Evolutionary conservation across 2,888 invertebrate genomes (phyloP).

Genomic region (Chorisops tibialis): DNA sequence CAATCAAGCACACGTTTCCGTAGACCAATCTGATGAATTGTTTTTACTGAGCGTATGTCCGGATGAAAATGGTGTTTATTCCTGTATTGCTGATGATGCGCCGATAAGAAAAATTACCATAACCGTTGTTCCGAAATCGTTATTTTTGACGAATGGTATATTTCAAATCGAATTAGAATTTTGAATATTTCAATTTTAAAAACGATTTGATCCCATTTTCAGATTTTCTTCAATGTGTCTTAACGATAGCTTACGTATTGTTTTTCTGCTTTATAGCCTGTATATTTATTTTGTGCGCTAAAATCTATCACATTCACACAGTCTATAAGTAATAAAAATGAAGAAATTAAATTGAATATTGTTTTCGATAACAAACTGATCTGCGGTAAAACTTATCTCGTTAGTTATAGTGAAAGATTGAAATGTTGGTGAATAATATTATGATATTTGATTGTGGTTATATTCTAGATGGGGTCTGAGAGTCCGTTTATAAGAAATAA

Average conservation of each 20-base stretch:
- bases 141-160: conserved; percentile 24
- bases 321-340: conserved; percentile 1
- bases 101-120: conserved; percentile 22
- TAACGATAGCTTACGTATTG: conserved; percentile 10
- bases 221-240: conserved; percentile 20
- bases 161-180: neutral
- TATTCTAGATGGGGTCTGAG: too few relatives aligned
- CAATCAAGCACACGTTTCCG: conserved; percentile 20
- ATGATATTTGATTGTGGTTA: too few relatives aligned
- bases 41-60: conserved; percentile 7
- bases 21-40: conserved; percentile 15
- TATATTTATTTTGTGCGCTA: conserved; percentile 11
- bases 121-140: conserved; percentile 17
- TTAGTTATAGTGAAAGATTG: too few relatives aligned
- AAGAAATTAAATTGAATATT: too few relatives aligned
- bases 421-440: too few relatives aligned
- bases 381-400: too few relatives aligned
- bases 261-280: conserved; percentile 23
- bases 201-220: neutral
- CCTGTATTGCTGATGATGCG: conserved; percentile 24
- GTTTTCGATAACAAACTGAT: too few relatives aligned
- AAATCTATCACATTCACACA: conserved; percentile 11
- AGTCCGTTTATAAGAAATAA: too few relatives aligned
- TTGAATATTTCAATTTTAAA: neutral
- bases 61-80: conserved; percentile 20